Evolutionary conservation across 1,140 invertebrate species (phyloP).

Genomic region (Probaryconus sp.): DNA sequence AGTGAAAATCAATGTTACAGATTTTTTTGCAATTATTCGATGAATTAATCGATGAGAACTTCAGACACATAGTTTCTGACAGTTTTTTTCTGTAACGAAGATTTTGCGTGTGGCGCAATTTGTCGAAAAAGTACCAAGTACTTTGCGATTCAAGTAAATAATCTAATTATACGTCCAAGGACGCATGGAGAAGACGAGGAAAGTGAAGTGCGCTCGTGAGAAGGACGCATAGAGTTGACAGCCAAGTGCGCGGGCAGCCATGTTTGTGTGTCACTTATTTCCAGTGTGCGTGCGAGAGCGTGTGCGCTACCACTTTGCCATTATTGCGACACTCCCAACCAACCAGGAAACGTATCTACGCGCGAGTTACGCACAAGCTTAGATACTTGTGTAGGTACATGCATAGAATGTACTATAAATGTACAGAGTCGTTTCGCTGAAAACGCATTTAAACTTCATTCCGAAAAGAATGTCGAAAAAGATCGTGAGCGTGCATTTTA

Average conservation of each 20-base stretch:
- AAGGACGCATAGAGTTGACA: slow-evolving; percentile 32
- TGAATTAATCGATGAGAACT: too few relatives aligned
- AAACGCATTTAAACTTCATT: slow-evolving; percentile 40
- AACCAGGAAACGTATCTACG: slow-evolving; percentile 49
- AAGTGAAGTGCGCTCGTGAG: slow-evolving; percentile 28
- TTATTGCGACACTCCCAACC: slow-evolving; percentile 44
- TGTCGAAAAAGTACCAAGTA: slow-evolving; percentile 34
- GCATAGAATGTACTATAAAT: slow-evolving; percentile 34
- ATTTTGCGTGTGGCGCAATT: slow-evolving; percentile 33
- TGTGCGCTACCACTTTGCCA: slow-evolving; percentile 9
- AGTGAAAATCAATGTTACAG: too few relatives aligned
- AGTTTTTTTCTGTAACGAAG: too few relatives aligned
- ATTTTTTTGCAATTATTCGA: too few relatives aligned
- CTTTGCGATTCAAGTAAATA: slow-evolving; percentile 29
- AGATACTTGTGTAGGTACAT: slow-evolving; percentile 33
- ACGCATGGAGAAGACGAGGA: background rate
- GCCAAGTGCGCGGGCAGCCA: slow-evolving; percentile 13
- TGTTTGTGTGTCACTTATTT: slow-evolving; percentile 42
- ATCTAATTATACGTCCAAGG: slow-evolving; percentile 46
- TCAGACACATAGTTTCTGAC: too few relatives aligned
- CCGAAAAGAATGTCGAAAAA: slow-evolving; percentile 7
- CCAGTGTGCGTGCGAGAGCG: slow-evolving; percentile 17
- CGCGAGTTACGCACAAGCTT: slow-evolving; percentile 39
- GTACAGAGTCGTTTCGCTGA: slow-evolving; percentile 8
- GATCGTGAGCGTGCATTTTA: too few relatives aligned